These are phyloP conservation scores for Toxostoma redivivum DNA, from an alignment of 2,113 vertebrate genomes.

Conservation along the genomic window DNA sequence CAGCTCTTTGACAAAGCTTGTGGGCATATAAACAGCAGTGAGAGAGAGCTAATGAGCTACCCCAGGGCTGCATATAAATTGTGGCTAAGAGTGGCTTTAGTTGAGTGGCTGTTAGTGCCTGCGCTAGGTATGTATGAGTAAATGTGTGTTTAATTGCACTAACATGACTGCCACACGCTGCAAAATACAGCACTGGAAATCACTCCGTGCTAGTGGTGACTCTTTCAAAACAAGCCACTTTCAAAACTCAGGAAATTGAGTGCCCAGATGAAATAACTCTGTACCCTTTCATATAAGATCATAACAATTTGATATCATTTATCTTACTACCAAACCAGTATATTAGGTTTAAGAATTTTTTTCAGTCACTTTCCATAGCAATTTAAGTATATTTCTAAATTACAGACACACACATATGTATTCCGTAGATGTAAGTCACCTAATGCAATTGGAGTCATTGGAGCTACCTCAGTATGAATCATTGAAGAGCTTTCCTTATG, in stretches of 20 bases:
- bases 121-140: not conserved
- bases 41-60: not conserved
- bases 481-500: not conserved
- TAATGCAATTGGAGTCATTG: not conserved
- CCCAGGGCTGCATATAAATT: not conserved
- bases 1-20: not conserved
- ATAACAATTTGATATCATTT: not conserved
- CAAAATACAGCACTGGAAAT: not conserved
- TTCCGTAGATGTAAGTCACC: not conserved
- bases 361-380: not conserved
- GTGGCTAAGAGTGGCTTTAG: not conserved
- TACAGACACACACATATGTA: not conserved
- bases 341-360: not conserved
- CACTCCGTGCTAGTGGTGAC: accelerated
- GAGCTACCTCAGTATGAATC: not conserved
- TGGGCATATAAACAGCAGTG: not conserved
- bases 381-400: not conserved
- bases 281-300: not conserved
- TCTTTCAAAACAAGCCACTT: not conserved
- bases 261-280: not conserved
- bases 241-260: not conserved
- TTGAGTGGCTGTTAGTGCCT: not conserved
- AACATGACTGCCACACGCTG: not conserved
- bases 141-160: not conserved
- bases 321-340: not conserved